phyloP scores from a whole-genome alignment of 2,888 invertebrate genomes.

The Philereme transversata region DNA sequence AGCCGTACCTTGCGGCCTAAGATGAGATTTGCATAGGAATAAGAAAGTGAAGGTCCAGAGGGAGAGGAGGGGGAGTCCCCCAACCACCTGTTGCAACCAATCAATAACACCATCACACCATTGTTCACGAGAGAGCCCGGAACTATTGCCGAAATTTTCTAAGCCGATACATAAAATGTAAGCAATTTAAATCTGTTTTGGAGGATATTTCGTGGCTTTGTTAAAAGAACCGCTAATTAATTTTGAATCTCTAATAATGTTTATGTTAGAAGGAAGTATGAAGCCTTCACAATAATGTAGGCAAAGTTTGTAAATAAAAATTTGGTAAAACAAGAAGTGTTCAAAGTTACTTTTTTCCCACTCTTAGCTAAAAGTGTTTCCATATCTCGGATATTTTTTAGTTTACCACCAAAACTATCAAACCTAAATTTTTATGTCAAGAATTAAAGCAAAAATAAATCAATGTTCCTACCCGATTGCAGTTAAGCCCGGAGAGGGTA shows the following conservation, averaged over 20 bases:
- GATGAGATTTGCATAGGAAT: constrained; percentile 34
- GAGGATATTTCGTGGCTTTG: no score
- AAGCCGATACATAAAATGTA: constrained; percentile 18
- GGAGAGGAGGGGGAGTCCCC: constrained; percentile 68
- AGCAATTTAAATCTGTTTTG: constrained; percentile 13
- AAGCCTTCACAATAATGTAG: no score
- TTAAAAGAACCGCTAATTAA: no score
- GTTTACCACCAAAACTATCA: no score
- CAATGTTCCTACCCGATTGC: constrained; percentile 50
- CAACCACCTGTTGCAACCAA: constrained; percentile 78
- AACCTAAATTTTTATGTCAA: not conserved
- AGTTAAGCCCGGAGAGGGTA: constrained; percentile 51
- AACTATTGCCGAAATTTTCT: constrained; percentile 46
- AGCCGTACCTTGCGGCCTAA: constrained; percentile 18
- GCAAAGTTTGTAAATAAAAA: no score
- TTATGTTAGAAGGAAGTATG: no score
- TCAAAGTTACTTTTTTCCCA: no score
- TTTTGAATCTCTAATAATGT: no score
- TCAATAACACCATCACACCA: constrained; percentile 77
- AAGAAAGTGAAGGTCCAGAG: constrained; percentile 64
- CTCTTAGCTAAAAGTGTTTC: no score
- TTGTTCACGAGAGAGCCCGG: constrained; percentile 61
- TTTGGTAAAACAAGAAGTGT: no score
- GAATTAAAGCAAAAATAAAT: constrained; percentile 44
- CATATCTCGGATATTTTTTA: no score